Conservation (phyloP, 2,888 invertebrate species). For the Spisula solida region DNA sequence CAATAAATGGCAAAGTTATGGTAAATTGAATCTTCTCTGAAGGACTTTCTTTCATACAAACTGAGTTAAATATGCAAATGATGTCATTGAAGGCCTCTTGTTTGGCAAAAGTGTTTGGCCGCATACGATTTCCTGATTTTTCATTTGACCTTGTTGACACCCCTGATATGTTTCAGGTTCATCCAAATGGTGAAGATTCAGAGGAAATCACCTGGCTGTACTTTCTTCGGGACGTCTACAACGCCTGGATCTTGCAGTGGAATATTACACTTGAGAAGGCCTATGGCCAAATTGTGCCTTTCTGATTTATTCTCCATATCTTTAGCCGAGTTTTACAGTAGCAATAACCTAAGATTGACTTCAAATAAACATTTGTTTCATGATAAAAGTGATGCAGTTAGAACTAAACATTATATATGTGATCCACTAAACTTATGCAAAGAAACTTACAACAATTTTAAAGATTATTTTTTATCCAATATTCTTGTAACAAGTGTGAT, state of each 20-base stretch:
- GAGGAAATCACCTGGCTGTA: constrained; percentile 42
- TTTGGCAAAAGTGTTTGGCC: no score
- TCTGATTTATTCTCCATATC: constrained; percentile 81
- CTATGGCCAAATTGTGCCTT: constrained; percentile 83
- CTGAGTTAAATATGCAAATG: no score
- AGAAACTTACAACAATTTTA: constrained; percentile 1
- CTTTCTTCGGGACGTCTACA: constrained; percentile 42
- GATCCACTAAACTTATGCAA: not conserved
- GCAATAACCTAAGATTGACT: constrained; percentile 76
- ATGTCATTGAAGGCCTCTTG: no score
- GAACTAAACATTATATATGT: constrained; percentile 34
- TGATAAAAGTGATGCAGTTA: constrained; percentile 22
- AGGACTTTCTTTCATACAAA: no score
- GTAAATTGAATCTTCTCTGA: no score
- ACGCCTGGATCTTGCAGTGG: constrained; percentile 47
- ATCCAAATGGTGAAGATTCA: constrained; percentile 64
- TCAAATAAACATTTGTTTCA: constrained; percentile 14
- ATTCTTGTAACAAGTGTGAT: not conserved
- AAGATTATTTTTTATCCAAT: not conserved
- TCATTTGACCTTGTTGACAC: no score
- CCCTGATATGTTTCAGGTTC: constrained; percentile 61
- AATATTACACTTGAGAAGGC: constrained; percentile 79
- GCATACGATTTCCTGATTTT: no score
- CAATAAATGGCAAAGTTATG: no score
- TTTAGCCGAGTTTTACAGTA: constrained; percentile 82